Conservation (phyloP, 2,113 vertebrate species). For the Felis chaus region DNA sequence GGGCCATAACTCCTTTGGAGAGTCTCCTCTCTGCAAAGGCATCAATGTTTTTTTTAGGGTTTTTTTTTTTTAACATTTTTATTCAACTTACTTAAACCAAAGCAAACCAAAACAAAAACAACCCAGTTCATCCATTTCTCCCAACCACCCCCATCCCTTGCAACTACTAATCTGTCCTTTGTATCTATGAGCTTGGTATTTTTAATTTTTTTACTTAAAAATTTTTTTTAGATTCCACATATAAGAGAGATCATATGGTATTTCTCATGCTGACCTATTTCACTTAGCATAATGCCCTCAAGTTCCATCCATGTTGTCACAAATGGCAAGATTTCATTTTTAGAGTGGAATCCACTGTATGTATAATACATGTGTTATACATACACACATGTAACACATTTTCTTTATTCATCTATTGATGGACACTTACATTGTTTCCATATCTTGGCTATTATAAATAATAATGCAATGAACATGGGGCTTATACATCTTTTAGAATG, state of each 20-base stretch:
- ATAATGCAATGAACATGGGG: neutral
- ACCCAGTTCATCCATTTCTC: neutral
- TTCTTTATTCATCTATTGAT: neutral
- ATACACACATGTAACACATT: neutral
- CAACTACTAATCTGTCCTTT: neutral
- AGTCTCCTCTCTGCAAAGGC: conserved; percentile 40
- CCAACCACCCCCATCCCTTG: neutral
- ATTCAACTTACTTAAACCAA: neutral
- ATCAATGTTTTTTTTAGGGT: neutral
- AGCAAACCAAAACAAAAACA: neutral
- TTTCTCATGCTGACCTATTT: neutral
- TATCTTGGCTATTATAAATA: neutral
- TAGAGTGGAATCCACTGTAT: neutral
- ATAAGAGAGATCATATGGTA: neutral
- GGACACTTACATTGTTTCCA: neutral
- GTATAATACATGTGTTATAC: neutral
- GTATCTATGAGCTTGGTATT: neutral
- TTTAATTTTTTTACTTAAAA: neutral
- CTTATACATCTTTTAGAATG: neutral
- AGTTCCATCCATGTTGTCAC: neutral
- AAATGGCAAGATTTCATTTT: neutral
- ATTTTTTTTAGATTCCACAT: neutral
- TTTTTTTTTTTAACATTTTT: neutral
- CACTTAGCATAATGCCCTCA: neutral
- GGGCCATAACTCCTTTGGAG: neutral